phyloP scores from a whole-genome alignment of 2,113 vertebrate genomes.

The Camelus bactrianus region DNA sequence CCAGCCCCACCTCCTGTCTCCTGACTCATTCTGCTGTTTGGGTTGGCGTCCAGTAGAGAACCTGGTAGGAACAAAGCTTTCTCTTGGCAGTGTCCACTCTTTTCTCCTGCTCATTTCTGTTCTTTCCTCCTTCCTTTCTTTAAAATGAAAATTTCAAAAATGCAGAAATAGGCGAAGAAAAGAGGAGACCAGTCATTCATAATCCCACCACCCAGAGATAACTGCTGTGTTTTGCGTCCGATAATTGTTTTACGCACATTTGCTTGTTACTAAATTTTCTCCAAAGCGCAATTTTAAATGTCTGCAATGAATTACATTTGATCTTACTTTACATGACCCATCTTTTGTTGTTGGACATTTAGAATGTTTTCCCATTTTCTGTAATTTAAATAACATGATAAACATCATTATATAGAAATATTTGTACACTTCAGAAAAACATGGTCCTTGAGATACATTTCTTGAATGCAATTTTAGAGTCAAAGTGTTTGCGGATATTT shows the following conservation, averaged over 20 bases:
- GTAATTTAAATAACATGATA: conserved; percentile 27
- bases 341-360: conserved; percentile 35
- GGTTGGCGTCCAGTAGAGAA: background rate
- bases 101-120: background rate
- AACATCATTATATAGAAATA: background rate
- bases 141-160: background rate
- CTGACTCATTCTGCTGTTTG: background rate
- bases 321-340: background rate
- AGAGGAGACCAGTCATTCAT: background rate
- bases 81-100: background rate
- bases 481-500: background rate
- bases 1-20: rapidly evolving
- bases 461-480: background rate
- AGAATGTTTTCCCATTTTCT: conserved; percentile 16
- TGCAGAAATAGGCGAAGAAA: background rate
- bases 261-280: background rate
- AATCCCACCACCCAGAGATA: background rate
- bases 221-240: background rate
- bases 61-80: background rate
- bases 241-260: background rate
- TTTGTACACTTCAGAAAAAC: background rate
- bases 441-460: conserved; percentile 36
- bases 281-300: conserved; percentile 21
- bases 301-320: conserved; percentile 13
- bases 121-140: background rate